Evolutionary conservation across 2,113 vertebrate species (phyloP).

Genomic region (Lynx canadensis): DNA sequence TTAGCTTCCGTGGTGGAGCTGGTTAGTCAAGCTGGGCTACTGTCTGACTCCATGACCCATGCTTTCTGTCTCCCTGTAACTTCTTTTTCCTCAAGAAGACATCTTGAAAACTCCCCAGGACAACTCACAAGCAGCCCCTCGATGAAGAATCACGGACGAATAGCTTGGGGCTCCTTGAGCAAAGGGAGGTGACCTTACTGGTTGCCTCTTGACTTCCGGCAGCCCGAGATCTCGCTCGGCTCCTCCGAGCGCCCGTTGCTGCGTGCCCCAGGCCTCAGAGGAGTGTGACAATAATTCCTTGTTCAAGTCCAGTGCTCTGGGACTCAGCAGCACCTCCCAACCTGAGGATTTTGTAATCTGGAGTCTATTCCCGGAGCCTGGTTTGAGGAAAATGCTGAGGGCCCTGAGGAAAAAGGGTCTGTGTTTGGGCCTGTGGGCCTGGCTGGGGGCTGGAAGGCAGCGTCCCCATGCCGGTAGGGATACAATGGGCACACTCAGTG

Average conservation of each 20-base stretch:
- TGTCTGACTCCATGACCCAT: neutral
- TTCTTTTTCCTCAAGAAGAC: conserved; percentile 14
- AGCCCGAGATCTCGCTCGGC: neutral
- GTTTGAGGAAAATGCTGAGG: neutral
- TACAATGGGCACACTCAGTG: conserved; percentile 33
- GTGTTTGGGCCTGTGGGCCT: conserved; percentile 9
- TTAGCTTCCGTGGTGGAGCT: neutral
- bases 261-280: neutral
- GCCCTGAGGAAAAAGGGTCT: neutral
- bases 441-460: neutral
- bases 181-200: neutral
- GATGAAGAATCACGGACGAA: neutral
- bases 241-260: too few species aligned
- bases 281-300: neutral
- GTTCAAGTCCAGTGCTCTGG: neutral
- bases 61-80: neutral
- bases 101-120: neutral
- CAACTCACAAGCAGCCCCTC: neutral
- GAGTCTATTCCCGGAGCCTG: neutral
- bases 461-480: neutral
- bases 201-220: neutral
- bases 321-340: neutral
- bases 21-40: neutral
- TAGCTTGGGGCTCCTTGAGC: neutral
- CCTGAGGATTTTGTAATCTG: neutral